A percentile compares a stretch with the other conserved stretches of the same genome.
Conservation (phyloP, 2,888 invertebrate genomes). For the Sphecodes monilicornis region DNA sequence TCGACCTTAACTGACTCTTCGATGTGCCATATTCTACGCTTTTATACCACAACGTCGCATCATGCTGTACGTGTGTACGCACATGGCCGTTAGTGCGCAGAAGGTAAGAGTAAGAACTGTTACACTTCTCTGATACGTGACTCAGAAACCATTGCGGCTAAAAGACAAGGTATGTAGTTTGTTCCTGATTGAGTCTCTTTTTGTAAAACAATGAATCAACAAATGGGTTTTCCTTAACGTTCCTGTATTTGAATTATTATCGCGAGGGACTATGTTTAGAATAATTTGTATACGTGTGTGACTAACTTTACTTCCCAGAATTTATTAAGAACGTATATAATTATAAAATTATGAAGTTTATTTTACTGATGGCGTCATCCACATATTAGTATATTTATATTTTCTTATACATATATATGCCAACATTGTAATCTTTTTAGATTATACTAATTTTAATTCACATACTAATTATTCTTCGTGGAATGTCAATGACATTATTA, state of each 20-base stretch:
- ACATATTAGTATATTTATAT: neutral
- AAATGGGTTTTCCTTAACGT: neutral
- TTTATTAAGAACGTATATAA: neutral
- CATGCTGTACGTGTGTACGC: neutral
- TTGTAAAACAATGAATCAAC: neutral
- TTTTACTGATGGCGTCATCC: neutral
- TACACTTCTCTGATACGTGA: constrained; percentile 41
- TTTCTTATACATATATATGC: neutral
- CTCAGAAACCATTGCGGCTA: neutral
- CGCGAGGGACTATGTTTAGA: neutral
- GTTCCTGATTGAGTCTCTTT: constrained; percentile 9
- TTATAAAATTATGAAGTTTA: neutral
- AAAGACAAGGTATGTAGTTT: neutral
- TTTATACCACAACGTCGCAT: constrained; percentile 57
- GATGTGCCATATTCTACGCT: constrained; percentile 44
- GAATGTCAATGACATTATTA: neutral
- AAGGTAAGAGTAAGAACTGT: constrained; percentile 28
- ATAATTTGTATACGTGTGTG: neutral
- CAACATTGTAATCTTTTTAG: neutral
- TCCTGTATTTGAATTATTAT: neutral
- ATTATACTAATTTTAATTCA: neutral
- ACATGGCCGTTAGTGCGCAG: too few species aligned
- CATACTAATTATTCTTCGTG: neutral
- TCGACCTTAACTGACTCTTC: constrained; percentile 64
- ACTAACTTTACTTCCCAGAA: neutral